These are phyloP conservation scores for Chrysotoxum bicinctum DNA, from an alignment of 2,888 invertebrate genomes.

Conservation along the genomic window DNA sequence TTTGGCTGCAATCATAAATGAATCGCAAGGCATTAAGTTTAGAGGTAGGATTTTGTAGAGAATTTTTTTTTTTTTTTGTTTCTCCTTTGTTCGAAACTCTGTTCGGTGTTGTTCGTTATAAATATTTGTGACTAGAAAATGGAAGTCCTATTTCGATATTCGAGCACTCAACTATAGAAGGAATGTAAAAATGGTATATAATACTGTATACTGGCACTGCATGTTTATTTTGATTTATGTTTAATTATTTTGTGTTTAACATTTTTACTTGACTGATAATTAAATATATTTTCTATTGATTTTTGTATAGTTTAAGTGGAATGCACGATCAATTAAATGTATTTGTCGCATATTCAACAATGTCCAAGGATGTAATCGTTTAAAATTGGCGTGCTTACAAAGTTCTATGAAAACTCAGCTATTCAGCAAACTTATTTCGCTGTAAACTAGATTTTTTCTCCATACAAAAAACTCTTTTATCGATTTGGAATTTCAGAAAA, in stretches of 20 bases:
- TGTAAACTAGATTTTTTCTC: neutral
- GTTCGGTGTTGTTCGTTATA: constrained; percentile 74
- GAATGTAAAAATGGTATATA: constrained; percentile 34
- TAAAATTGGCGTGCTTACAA: neutral
- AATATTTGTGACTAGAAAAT: constrained; percentile 77
- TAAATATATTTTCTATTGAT: neutral
- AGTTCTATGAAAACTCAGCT: neutral
- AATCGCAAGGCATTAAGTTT: constrained; percentile 80
- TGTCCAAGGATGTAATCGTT: neutral
- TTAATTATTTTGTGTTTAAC: neutral
- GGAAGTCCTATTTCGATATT: neutral
- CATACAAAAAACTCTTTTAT: neutral
- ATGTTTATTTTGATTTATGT: constrained; percentile 32
- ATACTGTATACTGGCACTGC: constrained; percentile 43
- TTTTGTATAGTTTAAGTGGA: neutral
- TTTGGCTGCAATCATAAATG: constrained; percentile 81
- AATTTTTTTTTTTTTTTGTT: neutral
- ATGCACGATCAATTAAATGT: neutral
- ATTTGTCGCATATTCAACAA: neutral
- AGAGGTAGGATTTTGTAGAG: constrained; percentile 77
- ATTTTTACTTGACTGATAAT: neutral
- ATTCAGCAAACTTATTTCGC: neutral
- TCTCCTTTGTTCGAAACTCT: neutral
- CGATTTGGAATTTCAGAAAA: neutral
- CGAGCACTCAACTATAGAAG: neutral